A percentile compares a stretch with the other conserved stretches of the same genome.
Conservation (phyloP, 2,797 vertebrate genomes). For the Philypnodon macrostomus region DNA sequence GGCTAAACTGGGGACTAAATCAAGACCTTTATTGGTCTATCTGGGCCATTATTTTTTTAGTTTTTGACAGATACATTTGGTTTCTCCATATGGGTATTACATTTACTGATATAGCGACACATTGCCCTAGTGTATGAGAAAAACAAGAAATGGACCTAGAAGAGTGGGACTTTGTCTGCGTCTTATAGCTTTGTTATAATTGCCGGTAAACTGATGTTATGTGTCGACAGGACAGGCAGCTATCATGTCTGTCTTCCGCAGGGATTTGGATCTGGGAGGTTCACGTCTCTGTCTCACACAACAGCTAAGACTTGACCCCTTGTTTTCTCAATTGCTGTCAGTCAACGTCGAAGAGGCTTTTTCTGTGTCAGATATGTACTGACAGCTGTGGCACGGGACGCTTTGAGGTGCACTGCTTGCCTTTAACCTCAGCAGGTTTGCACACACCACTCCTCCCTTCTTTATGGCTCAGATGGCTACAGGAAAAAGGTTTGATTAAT, state of each 20-base stretch:
- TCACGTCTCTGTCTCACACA: slow-evolving; percentile 27
- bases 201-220: slow-evolving; percentile 45
- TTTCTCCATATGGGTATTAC: too few species aligned
- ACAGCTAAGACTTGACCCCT: slow-evolving; percentile 57
- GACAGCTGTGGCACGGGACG: slow-evolving; percentile 48
- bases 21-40: too few species aligned
- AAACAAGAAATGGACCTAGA: slow-evolving; percentile 13
- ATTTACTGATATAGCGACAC: too few species aligned
- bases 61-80: too few species aligned
- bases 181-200: slow-evolving; percentile 52
- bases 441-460: slow-evolving; percentile 35
- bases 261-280: slow-evolving; percentile 46
- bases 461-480: slow-evolving; percentile 39
- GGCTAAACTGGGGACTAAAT: too few species aligned
- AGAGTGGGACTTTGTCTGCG: slow-evolving; percentile 26
- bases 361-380: slow-evolving; percentile 49
- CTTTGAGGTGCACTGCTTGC: slow-evolving; percentile 43
- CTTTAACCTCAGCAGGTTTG: slow-evolving; percentile 51
- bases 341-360: slow-evolving; percentile 52
- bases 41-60: too few species aligned
- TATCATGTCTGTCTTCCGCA: slow-evolving; percentile 41
- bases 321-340: slow-evolving; percentile 67
- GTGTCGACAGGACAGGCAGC: slow-evolving; percentile 50
- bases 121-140: slow-evolving; percentile 12
- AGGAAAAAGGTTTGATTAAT: slow-evolving; percentile 66